These are phyloP conservation scores for Chrysina gloriosa DNA, from an alignment of 2,888 invertebrate genomes.

Conservation along the genomic window DNA sequence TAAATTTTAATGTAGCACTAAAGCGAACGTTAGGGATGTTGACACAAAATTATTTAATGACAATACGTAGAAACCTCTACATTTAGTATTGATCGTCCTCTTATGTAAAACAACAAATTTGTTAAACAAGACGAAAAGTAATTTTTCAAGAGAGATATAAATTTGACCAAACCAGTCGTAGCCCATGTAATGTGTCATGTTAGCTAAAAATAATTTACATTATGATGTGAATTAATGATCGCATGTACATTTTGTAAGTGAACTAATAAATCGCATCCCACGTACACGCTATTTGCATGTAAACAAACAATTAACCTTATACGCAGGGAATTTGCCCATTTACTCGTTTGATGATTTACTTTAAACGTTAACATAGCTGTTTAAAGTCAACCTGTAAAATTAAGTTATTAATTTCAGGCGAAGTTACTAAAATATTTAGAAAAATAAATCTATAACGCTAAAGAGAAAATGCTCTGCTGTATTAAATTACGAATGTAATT, in stretches of 20 bases:
- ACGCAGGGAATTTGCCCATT: not conserved
- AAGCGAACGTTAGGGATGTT: too few species aligned
- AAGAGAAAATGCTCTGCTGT: too few species aligned
- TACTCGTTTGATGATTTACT: not conserved
- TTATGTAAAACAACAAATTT: too few species aligned
- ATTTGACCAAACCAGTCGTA: not conserved
- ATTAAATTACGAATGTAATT: too few species aligned
- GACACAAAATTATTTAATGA: too few species aligned
- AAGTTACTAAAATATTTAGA: too few species aligned
- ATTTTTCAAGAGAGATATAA: not conserved
- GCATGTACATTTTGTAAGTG: slow-evolving; percentile 24
- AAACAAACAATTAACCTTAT: slow-evolving; percentile 20
- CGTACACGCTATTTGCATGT: slow-evolving; percentile 25
- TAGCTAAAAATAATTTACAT: slow-evolving; percentile 1
- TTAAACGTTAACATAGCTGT: not conserved
- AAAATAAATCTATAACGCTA: too few species aligned
- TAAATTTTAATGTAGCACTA: too few species aligned
- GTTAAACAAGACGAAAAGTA: too few species aligned
- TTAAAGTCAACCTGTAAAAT: not conserved
- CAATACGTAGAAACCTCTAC: too few species aligned
- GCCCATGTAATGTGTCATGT: not conserved
- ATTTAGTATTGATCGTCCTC: too few species aligned
- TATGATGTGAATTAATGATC: not conserved
- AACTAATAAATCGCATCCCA: not conserved
- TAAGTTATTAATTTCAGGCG: not conserved